Evolutionary conservation across 1,140 invertebrate genomes (phyloP).

Genomic region (Coelopa frigida): DNA sequence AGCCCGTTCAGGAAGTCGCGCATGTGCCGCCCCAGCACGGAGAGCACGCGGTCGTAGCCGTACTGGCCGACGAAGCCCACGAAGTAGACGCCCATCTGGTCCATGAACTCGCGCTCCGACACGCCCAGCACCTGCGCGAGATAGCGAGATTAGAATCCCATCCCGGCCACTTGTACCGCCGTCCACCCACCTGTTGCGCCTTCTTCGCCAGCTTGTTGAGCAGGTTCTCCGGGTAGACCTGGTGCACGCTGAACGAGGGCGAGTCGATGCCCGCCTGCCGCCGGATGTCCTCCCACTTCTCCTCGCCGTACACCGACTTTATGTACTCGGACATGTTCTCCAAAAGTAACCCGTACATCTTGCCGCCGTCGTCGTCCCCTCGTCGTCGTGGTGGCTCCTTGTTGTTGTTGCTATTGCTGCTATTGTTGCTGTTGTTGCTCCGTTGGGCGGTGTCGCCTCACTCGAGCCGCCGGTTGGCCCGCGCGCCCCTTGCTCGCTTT

Average conservation of each 20-base stretch:
- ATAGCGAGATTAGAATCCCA: no score
- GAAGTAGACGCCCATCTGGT: constrained; percentile 84
- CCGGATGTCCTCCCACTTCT: constrained; percentile 82
- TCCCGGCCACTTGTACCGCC: no score
- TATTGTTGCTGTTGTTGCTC: no score
- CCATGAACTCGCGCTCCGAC: constrained; percentile 78
- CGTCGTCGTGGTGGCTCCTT: no score
- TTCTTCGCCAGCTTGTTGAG: constrained; percentile 77
- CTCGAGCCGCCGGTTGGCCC: no score
- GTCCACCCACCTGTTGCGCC: constrained; percentile 63
- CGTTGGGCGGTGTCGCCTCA: no score
- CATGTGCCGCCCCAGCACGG: constrained; percentile 85
- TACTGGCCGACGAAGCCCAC: constrained; percentile 89
- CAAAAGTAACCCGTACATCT: constrained; percentile 89
- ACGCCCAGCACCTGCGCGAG: constrained; percentile 67
- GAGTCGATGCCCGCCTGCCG: constrained; percentile 73
- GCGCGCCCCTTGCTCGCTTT: no score
- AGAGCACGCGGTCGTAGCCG: constrained; percentile 85
- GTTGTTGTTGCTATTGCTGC: no score
- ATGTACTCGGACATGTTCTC: constrained; percentile 91
- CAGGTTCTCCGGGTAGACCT: constrained; percentile 85
- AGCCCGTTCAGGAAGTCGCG: constrained; percentile 92
- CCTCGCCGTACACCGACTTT: constrained; percentile 81
- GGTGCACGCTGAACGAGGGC: constrained; percentile 82
- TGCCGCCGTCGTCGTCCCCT: no score